Conservation (phyloP, 2,888 invertebrate species). For the Alcis repandata region DNA sequence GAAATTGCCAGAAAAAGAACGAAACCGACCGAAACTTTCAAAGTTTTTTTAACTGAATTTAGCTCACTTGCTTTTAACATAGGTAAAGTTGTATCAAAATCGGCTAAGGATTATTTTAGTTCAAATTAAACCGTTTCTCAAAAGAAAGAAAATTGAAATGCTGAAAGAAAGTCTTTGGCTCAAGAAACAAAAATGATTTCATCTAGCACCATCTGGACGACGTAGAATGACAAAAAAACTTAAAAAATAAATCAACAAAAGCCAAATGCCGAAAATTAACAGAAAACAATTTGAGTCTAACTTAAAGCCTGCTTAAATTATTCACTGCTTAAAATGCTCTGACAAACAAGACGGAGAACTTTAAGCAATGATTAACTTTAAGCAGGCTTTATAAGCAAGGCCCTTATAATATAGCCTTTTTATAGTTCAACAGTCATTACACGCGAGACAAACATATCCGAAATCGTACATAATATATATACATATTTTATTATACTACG, state of each 20-base stretch:
- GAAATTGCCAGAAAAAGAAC: background rate
- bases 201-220: slow-evolving; percentile 82
- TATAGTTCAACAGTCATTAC: slow-evolving; percentile 23
- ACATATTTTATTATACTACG: slow-evolving; percentile 9
- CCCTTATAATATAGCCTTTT: slow-evolving; percentile 33
- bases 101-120: background rate
- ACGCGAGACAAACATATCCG: background rate
- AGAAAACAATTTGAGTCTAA: slow-evolving; percentile 33
- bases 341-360: too few relatives aligned
- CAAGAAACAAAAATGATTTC: slow-evolving; percentile 72
- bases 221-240: slow-evolving; percentile 56
- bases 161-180: slow-evolving; percentile 76
- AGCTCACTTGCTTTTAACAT: background rate
- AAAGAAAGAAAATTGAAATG: slow-evolving; percentile 43
- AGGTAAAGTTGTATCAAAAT: background rate
- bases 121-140: slow-evolving; percentile 12
- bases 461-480: background rate
- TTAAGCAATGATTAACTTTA: too few relatives aligned
- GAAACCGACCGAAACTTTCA: background rate
- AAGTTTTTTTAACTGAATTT: background rate
- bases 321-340: too few relatives aligned
- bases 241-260: slow-evolving; percentile 55
- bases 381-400: too few relatives aligned
- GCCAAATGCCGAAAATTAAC: slow-evolving; percentile 54
- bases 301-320: too few relatives aligned